Base-by-base conservation (phyloP, 2,888 invertebrate genomes). In the Autographa gamma region DNA sequence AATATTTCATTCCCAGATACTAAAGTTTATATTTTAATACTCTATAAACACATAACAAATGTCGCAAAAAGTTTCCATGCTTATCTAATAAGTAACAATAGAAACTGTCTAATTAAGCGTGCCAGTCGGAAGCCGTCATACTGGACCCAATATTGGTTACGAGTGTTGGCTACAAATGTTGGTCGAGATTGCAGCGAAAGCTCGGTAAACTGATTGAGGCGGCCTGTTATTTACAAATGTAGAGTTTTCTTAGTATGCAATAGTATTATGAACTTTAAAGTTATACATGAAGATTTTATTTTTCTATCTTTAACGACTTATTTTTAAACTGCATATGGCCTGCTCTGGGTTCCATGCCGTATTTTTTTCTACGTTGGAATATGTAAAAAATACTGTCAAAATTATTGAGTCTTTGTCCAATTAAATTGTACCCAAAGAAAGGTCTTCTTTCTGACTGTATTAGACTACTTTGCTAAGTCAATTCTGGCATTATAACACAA, bases 101-200 rank as follows among this genome's bases (percentile, higher is more conserved):
- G 62, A 69, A 80, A 72, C 68, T 72, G 68, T 73, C 66, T 81
- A 79, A 80, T 77, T 85, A 85, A 62, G 74, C 70, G 63, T 70
- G 66, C 67, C 62, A 79, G 69, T 77, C 78, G 77, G 78, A 83
- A 83, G 61, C 67, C 58, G 58, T 38, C 32, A 58, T 56, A 13
- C 69, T 80, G 83, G 83, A 34, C 11, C 48, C 58, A 78, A 68
- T 19, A 19, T 79, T 81, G 65, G 71, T 16, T 14, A 34, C 63
- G n/a, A 66, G 52, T 54, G 60, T 71, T 62, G 41, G 62, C 5
- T 6, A 4, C 62, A 18, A 67, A 71, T 9, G 4, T 76, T 70
- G 43, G 71, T 11, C 5, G n/a, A 6, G 0, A 34, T 61, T 43
- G 19, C 61, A 16, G 81, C 63, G 67, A 72, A 77, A 81, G 78